These are phyloP conservation scores for Rhinolophus ferrumequinum DNA, from an alignment of 2,113 vertebrate genomes.

Conservation along the genomic window DNA sequence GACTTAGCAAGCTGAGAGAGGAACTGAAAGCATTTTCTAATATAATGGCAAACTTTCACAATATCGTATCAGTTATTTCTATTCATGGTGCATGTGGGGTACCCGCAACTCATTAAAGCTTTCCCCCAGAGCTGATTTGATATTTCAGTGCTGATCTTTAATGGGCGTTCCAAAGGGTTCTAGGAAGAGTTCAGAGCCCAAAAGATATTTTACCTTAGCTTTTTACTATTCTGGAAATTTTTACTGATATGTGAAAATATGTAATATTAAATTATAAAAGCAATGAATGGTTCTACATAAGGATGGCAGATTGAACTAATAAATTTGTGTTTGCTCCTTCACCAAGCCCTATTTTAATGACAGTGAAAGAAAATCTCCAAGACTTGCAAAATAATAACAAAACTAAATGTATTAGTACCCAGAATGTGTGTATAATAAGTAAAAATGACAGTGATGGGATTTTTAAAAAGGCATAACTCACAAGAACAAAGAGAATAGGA, in stretches of 20 bases:
- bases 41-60: not conserved
- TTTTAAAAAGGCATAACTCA: not conserved
- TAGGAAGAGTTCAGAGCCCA: not conserved
- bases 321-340: conserved; percentile 4
- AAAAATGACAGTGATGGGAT: not conserved
- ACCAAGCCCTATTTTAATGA: not conserved
- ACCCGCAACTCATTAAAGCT: not conserved
- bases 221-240: not conserved
- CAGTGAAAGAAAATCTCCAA: not conserved
- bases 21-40: not conserved
- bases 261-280: conserved; percentile 13
- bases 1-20: not conserved
- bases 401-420: not conserved
- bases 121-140: not conserved
- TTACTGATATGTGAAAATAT: not conserved
- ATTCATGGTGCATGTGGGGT: not conserved
- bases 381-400: not conserved
- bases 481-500: not conserved
- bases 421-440: not conserved
- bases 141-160: not conserved
- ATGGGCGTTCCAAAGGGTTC: not conserved
- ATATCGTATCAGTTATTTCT: not conserved
- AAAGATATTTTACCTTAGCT: not conserved
- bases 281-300: not conserved
- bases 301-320: not conserved